Evolutionary conservation across 2,113 vertebrate genomes (phyloP), one percentile per base, ranked within the genome.

Genomic region (Rhegmatorhina hoffmannsi): DNA sequence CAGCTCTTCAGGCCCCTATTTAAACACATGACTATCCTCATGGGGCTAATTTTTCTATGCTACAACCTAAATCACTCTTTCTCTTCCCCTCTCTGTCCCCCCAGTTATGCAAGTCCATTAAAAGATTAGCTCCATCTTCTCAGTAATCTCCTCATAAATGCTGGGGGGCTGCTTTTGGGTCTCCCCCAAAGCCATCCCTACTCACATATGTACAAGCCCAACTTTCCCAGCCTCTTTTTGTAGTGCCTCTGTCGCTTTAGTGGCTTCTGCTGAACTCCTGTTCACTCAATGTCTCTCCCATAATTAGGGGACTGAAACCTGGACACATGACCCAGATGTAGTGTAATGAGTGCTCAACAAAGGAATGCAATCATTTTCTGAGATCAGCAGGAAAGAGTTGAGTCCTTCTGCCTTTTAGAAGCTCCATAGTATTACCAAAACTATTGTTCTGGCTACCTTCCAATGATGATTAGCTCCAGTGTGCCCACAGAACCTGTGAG

Each of bases 21-120:
- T 36, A 56, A 44, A 29, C 6, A 23, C 3, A 2, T 4, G 7
- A 13, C 26, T 66, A 4, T 58, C 24, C 9, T 20, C 1, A 1
- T 21, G 10, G 20, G 6, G 13, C 7, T 44, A 60, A 58, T 7
- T 53, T 84, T 38, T 21, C 43, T 7, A 1, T 2, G 2, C 19
- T 40, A 15, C 28, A 49, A 40, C 19, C 9, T 40, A 40, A 3
- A 34, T 47, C 16, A 13, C 26, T 49, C 8, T 31, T 29, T 53
- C 17, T 49, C 49, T n/a, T 28, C 10, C 6, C 16, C 38, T 26
- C 25, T 23, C 21, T 5, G 12, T 49, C 11, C 34, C 9, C 0
- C 16, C 40, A 43, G 12, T 36, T 40, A 23, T 28, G 12, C 6
- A n/a, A 6, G 6, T 79, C 33, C 33, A 24, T 36, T 56, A 64